Conservation (phyloP, 2,113 vertebrate species). For the Engystomops pustulosus region DNA sequence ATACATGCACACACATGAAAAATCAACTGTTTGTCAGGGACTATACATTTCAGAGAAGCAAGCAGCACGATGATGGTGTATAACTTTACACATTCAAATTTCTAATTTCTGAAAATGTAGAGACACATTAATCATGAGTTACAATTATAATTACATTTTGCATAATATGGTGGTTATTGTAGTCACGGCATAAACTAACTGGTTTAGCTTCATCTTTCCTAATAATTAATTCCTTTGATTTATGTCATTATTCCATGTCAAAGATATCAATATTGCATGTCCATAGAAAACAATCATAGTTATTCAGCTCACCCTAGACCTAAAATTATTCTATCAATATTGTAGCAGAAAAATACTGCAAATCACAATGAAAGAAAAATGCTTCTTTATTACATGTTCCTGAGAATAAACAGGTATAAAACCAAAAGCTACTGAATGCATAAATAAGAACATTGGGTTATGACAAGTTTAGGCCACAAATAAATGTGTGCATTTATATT, state of each 20-base stretch:
- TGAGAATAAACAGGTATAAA: background rate
- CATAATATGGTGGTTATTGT: too few species aligned
- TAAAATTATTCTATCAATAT: conserved; percentile 1
- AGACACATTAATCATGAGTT: background rate
- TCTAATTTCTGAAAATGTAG: background rate
- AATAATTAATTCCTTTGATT: background rate
- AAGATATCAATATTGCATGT: background rate
- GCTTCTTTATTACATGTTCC: background rate
- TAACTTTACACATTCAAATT: too few species aligned
- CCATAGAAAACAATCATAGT: background rate
- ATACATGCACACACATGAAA: too few species aligned
- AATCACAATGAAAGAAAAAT: background rate
- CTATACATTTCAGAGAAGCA: too few species aligned
- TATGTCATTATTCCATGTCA: background rate
- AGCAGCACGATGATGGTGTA: background rate
- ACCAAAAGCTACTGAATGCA: background rate
- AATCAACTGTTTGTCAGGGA: too few species aligned
- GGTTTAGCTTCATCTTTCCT: background rate
- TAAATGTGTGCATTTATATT: background rate
- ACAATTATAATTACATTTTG: too few species aligned
- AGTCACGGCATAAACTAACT: background rate
- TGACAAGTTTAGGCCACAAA: background rate
- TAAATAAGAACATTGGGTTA: background rate
- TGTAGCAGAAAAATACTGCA: background rate
- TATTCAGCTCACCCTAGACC: background rate